Base-by-base conservation (phyloP, 2,888 invertebrate species). In the Chrysina gloriosa region DNA sequence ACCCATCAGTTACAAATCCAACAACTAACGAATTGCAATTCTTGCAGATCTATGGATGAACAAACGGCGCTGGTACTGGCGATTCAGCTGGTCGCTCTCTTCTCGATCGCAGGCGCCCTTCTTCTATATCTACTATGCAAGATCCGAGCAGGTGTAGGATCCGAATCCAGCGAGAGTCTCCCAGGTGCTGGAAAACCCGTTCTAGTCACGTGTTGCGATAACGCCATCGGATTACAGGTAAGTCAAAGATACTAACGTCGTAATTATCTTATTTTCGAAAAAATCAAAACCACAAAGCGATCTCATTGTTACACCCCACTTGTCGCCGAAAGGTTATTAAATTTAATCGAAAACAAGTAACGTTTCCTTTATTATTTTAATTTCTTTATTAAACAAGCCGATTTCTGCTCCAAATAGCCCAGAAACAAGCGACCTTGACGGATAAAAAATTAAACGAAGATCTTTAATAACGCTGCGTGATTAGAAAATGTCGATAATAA, bases 31-130 rank as follows among this genome's bases (percentile, higher is more conserved):
- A n/a, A n/a, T n/a, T n/a, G n/a, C n/a, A n/a, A n/a, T n/a, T n/a
- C 4, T 52, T 52, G 7, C 52, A 61, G 58, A 61, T 14, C 16
- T 14, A 93, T 94, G 93, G 94, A 94, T 81, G 89, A 91, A 78
- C 90, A 92, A 79, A 93, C 93, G 77, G 92, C 92, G 84, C 84
- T 93, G 79, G 90, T 93, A 31, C 85, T 94, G 81, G 92, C 92
- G 76, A 88, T 94, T 78, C 94, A 94, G 83, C 85, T 94, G 76
- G 88, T 93, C 71, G 93, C 93, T 23, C 85, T 94, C 54, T 92
- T 92, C 84, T 92, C 92, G 69, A 93, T 94, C 76, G 94, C 92
- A 45, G 92, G 92, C n/a, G 93, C 93, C 27, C 86, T 94, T 74
- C 85, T 94, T 72, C 85, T 93, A 74, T 94, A 94, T 79, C 84